phyloP scores from a whole-genome alignment of 2,888 invertebrate species.

The Cataglyphis cursor region DNA sequence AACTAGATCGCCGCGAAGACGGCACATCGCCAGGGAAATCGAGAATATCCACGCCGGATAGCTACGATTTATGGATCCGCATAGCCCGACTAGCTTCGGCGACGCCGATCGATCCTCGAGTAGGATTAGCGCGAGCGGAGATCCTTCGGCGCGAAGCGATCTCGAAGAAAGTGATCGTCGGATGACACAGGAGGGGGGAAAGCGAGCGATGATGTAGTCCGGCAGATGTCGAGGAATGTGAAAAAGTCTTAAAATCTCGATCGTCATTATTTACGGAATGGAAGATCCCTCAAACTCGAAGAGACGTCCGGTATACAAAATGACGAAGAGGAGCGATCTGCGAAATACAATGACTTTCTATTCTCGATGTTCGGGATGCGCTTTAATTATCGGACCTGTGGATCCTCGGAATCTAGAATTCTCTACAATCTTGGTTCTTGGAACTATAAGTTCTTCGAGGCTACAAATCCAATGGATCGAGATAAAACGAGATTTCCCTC shows the following conservation, averaged over 20 bases:
- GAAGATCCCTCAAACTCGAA: conserved; percentile 1
- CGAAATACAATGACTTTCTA: neutral
- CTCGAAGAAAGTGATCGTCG: conserved; percentile 80
- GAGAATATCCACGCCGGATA: conserved; percentile 45
- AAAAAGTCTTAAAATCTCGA: conserved; percentile 49
- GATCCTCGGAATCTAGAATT: neutral
- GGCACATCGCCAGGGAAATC: conserved; percentile 69
- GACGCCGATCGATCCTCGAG: conserved; percentile 61
- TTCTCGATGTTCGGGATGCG: neutral
- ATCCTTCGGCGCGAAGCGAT: conserved; percentile 61
- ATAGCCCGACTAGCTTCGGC: conserved; percentile 45
- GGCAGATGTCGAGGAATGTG: conserved; percentile 34
- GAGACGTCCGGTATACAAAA: neutral
- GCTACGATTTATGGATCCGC: conserved; percentile 43
- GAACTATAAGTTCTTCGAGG: neutral
- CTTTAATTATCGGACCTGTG: neutral
- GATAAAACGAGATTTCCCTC: conserved; percentile 30
- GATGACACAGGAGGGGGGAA: conserved; percentile 69
- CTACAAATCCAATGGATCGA: neutral
- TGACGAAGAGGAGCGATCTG: neutral
- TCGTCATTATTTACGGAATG: conserved; percentile 47
- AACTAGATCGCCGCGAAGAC: conserved; percentile 63
- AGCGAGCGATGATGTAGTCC: conserved; percentile 35
- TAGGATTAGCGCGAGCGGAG: conserved; percentile 57
- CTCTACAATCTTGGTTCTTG: neutral